Evolutionary conservation across 2,113 vertebrate genomes (phyloP).

Genomic region (Capreolus pygargus): DNA sequence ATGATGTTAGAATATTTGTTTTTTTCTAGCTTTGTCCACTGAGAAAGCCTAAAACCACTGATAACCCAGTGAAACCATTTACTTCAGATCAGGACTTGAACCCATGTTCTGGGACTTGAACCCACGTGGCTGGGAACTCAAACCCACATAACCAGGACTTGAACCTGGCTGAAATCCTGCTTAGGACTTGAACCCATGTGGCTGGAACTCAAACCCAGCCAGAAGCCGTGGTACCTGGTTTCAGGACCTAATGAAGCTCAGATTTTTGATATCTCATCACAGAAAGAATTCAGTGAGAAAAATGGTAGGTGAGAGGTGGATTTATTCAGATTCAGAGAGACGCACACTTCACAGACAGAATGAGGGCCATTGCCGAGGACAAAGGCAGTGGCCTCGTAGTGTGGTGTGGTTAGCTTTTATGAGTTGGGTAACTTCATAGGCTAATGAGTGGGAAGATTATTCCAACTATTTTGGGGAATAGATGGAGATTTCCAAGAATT

Average conservation of each 20-base stretch:
- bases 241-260: background rate
- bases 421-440: background rate
- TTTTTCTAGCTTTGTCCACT: background rate
- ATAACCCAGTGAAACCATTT: background rate
- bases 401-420: background rate
- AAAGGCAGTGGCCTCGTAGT: background rate
- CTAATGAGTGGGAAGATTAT: background rate
- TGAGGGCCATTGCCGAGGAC: background rate
- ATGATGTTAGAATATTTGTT: background rate
- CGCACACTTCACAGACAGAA: background rate
- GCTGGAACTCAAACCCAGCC: background rate
- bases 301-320: background rate
- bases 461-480: background rate
- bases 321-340: background rate
- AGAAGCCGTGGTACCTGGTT: fast-evolving
- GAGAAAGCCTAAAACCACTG: background rate
- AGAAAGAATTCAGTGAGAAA: background rate
- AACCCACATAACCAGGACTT: background rate
- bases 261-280: background rate
- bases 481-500: background rate
- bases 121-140: background rate
- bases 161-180: background rate
- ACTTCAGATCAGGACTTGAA: background rate
- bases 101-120: background rate
- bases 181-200: background rate